Evolutionary conservation across 2,797 vertebrate genomes (phyloP), one percentile per base, ranked within the genome.

Genomic region (Neosilurus hyrtlii): DNA sequence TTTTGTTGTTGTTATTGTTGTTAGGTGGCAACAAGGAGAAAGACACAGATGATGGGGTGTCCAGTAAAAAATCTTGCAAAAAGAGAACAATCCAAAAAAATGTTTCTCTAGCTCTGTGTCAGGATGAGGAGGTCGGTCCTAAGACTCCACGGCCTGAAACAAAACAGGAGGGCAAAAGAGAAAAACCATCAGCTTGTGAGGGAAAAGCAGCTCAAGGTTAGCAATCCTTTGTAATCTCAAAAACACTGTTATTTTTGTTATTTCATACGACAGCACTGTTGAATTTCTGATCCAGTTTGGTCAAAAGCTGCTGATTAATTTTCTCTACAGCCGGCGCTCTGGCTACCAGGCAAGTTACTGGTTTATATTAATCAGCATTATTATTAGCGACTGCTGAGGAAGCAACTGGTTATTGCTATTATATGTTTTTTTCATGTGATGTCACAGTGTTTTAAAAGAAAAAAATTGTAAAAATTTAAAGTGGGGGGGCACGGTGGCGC

Each of bases 91-190:
- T 66, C 5, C 59, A 16, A 18, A 24, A 80, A 26, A 51, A 66
- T 22, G 20, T 0, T 15, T 11, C 37, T 14, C 15, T 52, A 88
- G n/a, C 20, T 77, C 68, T 43, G 30, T 71, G 82, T 81, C 57
- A 77, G 16, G 62, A 61, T 2, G 70, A 73, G 9, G 12, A 35
- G 3, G 12, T 7, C 2, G 79, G 80, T 56, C 24, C 24, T 67
- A 52, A 54, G 49, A 26, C 24, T 82, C 65, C 52, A 43, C 10
- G 11, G 3, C 66, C 56, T 68, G 56, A 18, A 80, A 49, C 22
- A 56, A 86, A 83, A 87, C 75, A 51, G 26, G n/a, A 9, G 24
- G 24, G 20, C 20, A 86, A 83, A 83, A 68, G 66, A 68, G 63
- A 6, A 5, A 86, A 84, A 72, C 15, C 59, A 65, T 59, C 82